Evolutionary conservation across 2,888 invertebrate species (phyloP).

Genomic region (Pristionchus fissidentatus): DNA sequence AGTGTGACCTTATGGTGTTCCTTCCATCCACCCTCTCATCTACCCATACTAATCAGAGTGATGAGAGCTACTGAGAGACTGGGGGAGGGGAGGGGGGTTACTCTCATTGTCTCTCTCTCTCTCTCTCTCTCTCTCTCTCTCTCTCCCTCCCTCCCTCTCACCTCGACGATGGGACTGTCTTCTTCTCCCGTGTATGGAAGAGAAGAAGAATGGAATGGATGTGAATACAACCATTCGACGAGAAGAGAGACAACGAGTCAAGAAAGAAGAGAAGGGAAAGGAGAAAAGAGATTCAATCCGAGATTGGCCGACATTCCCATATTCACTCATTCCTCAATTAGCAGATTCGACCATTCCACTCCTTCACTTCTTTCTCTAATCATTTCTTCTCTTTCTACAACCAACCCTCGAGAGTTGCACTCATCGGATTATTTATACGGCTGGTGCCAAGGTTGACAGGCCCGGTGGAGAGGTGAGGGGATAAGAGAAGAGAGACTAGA

Average conservation of each 20-base stretch:
- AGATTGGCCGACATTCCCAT: conserved; percentile 32
- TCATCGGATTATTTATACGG: conserved; percentile 45
- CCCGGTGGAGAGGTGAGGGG: conserved; percentile 25
- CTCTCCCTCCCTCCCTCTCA: not conserved
- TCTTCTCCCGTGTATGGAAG: too few relatives aligned
- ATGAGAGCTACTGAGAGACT: conserved; percentile 39
- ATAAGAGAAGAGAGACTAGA: not conserved
- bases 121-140: not conserved
- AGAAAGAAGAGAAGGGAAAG: not conserved
- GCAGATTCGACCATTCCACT: not conserved
- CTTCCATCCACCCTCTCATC: conserved; percentile 25
- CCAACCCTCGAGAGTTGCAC: not conserved
- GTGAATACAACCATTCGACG: not conserved
- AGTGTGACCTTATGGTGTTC: conserved; percentile 37
- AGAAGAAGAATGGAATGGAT: not conserved
- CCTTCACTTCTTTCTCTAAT: not conserved
- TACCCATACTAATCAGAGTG: conserved; percentile 40
- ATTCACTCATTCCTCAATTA: conserved; percentile 14
- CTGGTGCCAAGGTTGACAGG: conserved; percentile 48
- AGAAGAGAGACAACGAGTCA: not conserved
- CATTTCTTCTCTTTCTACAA: conserved; percentile 12
- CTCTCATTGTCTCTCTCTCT: not conserved
- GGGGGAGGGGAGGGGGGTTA: not conserved
- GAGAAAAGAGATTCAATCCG: conserved; percentile 10
- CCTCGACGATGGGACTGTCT: not conserved